Percentiles rank a stretch among this genome's conserved stretches.
These are phyloP conservation scores for Nematolebias whitei DNA, from an alignment of 2,113 vertebrate species.

Conservation along the genomic window DNA sequence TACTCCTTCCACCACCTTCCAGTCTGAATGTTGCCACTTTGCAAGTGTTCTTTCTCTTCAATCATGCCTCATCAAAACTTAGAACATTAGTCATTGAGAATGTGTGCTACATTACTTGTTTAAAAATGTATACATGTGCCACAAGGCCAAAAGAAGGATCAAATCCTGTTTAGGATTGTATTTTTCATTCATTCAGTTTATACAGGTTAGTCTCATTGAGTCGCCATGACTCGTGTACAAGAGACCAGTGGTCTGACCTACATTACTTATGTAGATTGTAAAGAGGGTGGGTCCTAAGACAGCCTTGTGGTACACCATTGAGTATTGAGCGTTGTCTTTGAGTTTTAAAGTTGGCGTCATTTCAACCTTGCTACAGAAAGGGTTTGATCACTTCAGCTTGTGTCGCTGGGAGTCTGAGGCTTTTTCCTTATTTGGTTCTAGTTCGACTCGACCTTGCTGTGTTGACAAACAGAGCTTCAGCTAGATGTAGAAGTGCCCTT, in stretches of 20 bases:
- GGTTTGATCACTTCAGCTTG: constrained; percentile 34
- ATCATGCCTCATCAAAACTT: constrained; percentile 2
- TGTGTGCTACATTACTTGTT: constrained; percentile 36
- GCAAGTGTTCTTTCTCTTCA: constrained; percentile 21
- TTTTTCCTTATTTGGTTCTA: constrained; percentile 16
- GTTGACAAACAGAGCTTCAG: constrained; percentile 54
- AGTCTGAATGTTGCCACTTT: constrained; percentile 41
- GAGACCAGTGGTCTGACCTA: no score
- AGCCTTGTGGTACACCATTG: no score
- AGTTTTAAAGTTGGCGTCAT: constrained; percentile 45
- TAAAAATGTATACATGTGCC: constrained; percentile 22
- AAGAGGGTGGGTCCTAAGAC: no score
- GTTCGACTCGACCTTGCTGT: constrained; percentile 29
- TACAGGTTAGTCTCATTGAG: no score
- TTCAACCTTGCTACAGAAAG: constrained; percentile 35
- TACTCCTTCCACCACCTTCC: constrained; percentile 53
- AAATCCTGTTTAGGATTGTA: constrained; percentile 45
- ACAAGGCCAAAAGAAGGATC: constrained; percentile 58
- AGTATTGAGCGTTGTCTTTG: no score
- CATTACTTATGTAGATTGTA: no score
- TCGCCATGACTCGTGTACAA: no score
- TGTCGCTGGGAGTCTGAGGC: constrained; percentile 38
- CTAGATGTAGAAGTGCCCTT: constrained; percentile 82
- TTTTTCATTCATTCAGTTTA: constrained; percentile 10
- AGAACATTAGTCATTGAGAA: constrained; percentile 5